phyloP scores from a whole-genome alignment of 2,888 invertebrate species.

The Malacosoma neustria region DNA sequence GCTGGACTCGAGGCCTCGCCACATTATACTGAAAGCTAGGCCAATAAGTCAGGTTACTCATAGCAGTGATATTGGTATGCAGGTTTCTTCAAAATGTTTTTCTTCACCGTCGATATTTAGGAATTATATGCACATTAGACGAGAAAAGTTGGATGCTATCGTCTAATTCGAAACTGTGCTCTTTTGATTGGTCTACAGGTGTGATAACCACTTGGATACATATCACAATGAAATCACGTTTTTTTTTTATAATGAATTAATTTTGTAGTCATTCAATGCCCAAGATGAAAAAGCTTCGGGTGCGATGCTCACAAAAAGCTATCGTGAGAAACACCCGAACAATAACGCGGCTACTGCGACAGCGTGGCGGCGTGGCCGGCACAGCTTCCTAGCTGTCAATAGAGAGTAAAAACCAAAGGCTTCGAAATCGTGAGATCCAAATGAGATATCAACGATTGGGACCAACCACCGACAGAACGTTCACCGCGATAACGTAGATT shows the following conservation, averaged over 20 bases:
- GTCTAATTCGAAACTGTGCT: too few species aligned
- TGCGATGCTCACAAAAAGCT: conserved; percentile 45
- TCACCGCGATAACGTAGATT: conserved; percentile 19
- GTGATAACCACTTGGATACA: too few species aligned
- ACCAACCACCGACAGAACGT: conserved; percentile 23
- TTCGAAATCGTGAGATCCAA: conserved; percentile 37
- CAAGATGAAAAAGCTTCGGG: conserved; percentile 45
- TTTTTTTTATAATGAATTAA: conserved; percentile 40
- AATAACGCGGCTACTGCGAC: conserved; percentile 35
- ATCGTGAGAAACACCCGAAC: conserved; percentile 53
- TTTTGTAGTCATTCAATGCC: conserved; percentile 39
- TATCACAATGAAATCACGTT: too few species aligned
- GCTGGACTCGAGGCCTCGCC: too few species aligned
- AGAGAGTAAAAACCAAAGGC: conserved; percentile 33
- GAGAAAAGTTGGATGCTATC: too few species aligned
- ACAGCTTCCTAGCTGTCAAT: conserved; percentile 32
- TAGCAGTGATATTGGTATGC: too few species aligned
- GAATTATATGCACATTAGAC: too few species aligned
- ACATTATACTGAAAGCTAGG: too few species aligned
- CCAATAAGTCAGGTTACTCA: too few species aligned
- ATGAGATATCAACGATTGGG: conserved; percentile 38
- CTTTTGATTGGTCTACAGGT: too few species aligned
- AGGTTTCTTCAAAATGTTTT: too few species aligned
- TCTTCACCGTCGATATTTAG: too few species aligned
- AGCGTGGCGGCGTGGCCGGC: conserved; percentile 27